Percentiles rank a stretch among this genome's conserved stretches.
Conservation (phyloP, 2,113 vertebrate species). For the Spheniscus mendiculus region DNA sequence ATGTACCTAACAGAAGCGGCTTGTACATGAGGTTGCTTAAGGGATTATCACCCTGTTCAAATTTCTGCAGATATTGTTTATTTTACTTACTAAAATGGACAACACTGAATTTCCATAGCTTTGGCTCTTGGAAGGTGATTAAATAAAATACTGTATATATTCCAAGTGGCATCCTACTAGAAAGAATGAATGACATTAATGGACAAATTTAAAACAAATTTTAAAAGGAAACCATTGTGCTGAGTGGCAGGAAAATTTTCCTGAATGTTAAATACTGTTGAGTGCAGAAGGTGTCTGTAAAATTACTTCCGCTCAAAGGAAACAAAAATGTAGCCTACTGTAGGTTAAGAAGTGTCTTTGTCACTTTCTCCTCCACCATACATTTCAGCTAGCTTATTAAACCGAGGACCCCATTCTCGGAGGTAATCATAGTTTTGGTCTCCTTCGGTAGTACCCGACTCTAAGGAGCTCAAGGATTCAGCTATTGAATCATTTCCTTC, state of each 20-base stretch:
- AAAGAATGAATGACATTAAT: constrained; percentile 76
- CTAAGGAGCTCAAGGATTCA: constrained; percentile 94
- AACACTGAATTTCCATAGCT: constrained; percentile 80
- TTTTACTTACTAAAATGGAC: constrained; percentile 78
- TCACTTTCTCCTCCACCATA: constrained; percentile 93
- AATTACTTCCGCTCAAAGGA: constrained; percentile 56
- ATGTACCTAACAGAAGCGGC: constrained; percentile 73
- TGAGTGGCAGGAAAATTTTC: constrained; percentile 76
- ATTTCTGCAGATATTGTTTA: constrained; percentile 62
- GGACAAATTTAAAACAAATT: constrained; percentile 59
- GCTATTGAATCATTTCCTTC: constrained; percentile 93
- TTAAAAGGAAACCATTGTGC: constrained; percentile 70
- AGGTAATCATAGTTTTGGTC: constrained; percentile 98
- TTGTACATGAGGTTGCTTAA: constrained; percentile 68
- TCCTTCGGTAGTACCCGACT: constrained; percentile 89
- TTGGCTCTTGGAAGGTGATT: constrained; percentile 80
- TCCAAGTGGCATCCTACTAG: constrained; percentile 75
- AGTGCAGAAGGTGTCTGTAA: constrained; percentile 64
- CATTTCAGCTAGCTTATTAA: constrained; percentile 97
- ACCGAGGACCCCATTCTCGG: constrained; percentile 93
- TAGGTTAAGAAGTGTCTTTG: constrained; percentile 84
- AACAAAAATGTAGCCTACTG: constrained; percentile 10
- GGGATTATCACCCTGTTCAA: constrained; percentile 67
- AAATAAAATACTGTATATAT: constrained; percentile 77
- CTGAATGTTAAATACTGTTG: constrained; percentile 73